A percentile compares a stretch with the other conserved stretches of the same genome.
These are phyloP conservation scores for Danio kyathit DNA, from an alignment of 2,797 vertebrate genomes.

Conservation along the genomic window DNA sequence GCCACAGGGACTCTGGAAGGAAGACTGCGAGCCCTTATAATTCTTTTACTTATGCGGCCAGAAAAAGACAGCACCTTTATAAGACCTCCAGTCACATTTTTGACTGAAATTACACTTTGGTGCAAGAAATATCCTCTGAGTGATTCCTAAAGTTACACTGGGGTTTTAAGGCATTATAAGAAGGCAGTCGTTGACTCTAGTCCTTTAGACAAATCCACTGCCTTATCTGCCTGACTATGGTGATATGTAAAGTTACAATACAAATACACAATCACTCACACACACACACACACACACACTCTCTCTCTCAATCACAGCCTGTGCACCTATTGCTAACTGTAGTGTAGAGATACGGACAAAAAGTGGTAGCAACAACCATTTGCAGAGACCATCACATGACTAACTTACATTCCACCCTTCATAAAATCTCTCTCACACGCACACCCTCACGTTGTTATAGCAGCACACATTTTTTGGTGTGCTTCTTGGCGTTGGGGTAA, in stretches of 20 bases:
- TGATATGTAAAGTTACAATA: constrained; percentile 32
- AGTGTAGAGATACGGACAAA: constrained; percentile 34
- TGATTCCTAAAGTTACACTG: constrained; percentile 19
- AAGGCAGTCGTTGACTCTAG: constrained; percentile 3
- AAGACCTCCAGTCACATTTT: not conserved
- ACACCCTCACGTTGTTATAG: constrained; percentile 69
- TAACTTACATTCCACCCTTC: constrained; percentile 35
- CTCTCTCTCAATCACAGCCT: constrained; percentile 18
- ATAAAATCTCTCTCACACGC: constrained; percentile 41
- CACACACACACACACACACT: constrained; percentile 9
- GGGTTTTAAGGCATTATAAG: constrained; percentile 26
- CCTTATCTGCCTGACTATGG: not conserved
- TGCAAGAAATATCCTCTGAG: constrained; percentile 40
- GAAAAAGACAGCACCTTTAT: constrained; percentile 9
- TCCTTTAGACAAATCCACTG: constrained; percentile 19
- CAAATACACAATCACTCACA: constrained; percentile 36
- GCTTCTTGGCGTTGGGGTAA: constrained; percentile 83
- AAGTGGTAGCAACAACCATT: constrained; percentile 28
- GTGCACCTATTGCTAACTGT: constrained; percentile 41
- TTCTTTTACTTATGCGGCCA: not conserved
- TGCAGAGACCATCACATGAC: constrained; percentile 14
- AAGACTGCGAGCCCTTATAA: not conserved
- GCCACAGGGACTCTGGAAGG: not conserved
- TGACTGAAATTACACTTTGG: constrained; percentile 34
- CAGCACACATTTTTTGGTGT: constrained; percentile 80